Conservation (phyloP, 2,888 invertebrate genomes). For the Scaptomyza flava region DNA sequence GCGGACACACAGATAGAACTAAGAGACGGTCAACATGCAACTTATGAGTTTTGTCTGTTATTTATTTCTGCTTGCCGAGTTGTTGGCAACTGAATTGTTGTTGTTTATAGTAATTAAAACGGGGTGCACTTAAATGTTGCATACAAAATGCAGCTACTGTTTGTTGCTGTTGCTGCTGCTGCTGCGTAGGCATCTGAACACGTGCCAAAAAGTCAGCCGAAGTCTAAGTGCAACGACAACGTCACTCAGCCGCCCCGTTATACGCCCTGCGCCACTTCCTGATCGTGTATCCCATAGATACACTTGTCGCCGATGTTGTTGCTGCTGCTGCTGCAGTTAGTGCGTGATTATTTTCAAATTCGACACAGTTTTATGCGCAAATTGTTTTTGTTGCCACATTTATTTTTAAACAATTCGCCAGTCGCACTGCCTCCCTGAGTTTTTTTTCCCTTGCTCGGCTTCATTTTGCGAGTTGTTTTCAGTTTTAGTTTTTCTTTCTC, state of each 20-base stretch:
- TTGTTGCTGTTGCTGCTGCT: conserved; percentile 9
- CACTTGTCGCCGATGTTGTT: conserved; percentile 26
- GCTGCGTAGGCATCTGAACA: conserved; percentile 69
- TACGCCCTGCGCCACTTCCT: conserved; percentile 51
- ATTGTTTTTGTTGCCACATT: conserved; percentile 72
- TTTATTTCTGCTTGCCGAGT: conserved; percentile 39
- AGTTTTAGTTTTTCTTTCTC: conserved; percentile 16
- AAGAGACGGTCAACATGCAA: conserved; percentile 23
- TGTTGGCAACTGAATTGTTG: conserved; percentile 56
- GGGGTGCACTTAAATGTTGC: conserved; percentile 74
- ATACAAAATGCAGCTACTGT: conserved; percentile 61
- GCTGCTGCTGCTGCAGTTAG: conserved; percentile 61
- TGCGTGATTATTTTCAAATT: conserved; percentile 80
- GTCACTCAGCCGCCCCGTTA: conserved; percentile 65
- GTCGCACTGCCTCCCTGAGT: conserved; percentile 36
- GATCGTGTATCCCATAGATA: conserved; percentile 48
- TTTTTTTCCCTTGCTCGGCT: conserved; percentile 56
- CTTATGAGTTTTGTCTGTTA: conserved; percentile 55
- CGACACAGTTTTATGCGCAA: conserved; percentile 76
- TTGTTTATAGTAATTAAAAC: conserved; percentile 74
- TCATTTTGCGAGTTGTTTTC: conserved; percentile 37
- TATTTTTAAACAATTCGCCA: conserved; percentile 71
- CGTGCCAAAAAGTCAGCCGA: conserved; percentile 67
- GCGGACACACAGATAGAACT: not conserved
- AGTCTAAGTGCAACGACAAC: conserved; percentile 70